Evolutionary conservation across 2,888 invertebrate genomes (phyloP).

Genomic region (Ptychoptera albimana): DNA sequence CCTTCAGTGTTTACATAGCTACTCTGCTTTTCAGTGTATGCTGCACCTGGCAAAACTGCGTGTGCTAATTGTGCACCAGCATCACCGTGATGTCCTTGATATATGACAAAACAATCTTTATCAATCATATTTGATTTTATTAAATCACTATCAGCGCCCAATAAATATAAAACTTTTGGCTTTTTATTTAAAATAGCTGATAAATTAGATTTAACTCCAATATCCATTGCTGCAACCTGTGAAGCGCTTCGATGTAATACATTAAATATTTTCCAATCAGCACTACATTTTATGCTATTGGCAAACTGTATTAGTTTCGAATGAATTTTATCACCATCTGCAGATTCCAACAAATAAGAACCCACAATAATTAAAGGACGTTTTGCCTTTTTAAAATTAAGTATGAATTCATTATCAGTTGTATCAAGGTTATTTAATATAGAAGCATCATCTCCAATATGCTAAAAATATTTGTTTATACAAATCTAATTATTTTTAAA

Average conservation of each 20-base stretch:
- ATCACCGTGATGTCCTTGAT: conserved; percentile 95
- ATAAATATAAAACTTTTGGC: conserved; percentile 69
- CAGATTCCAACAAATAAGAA: conserved; percentile 60
- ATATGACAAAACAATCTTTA: conserved; percentile 71
- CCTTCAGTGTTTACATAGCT: conserved; percentile 98
- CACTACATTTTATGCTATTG: conserved; percentile 34
- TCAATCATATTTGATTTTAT: conserved; percentile 64
- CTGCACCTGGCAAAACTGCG: conserved; percentile 84
- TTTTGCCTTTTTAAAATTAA: conserved; percentile 58
- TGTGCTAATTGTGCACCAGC: conserved; percentile 85
- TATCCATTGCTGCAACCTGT: conserved; percentile 87
- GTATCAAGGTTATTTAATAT: conserved; percentile 56
- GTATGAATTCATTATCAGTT: conserved; percentile 52
- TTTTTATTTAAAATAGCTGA: conserved; percentile 41
- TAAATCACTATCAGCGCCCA: conserved; percentile 86
- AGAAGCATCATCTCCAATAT: conserved; percentile 68
- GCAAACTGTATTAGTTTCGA: conserved; percentile 61
- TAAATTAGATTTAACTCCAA: conserved; percentile 75
- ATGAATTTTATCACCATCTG: conserved; percentile 63
- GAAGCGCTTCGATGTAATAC: conserved; percentile 85
- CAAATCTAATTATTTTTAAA: conserved; percentile 3
- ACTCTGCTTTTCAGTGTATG: conserved; percentile 97
- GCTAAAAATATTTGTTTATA: conserved; percentile 31
- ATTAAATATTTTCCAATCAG: conserved; percentile 71
- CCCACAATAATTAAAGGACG: conserved; percentile 89